Percentiles rank a stretch among this genome's conserved stretches.
phyloP scores from a whole-genome alignment of 2,113 vertebrate species.

The Columba janthina region DNA sequence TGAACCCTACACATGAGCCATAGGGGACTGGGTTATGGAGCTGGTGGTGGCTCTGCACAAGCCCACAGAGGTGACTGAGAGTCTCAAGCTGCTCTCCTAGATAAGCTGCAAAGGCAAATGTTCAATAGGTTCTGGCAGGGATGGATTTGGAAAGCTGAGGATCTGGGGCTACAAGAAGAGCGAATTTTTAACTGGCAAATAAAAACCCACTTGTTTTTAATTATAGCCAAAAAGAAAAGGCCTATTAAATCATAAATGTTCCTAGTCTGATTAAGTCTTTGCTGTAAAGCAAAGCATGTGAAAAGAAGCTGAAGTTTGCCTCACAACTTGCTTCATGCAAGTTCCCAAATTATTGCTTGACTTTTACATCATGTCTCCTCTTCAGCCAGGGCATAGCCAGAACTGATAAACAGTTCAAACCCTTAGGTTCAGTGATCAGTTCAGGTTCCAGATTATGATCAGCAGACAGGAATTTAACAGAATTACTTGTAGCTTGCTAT shows the following conservation, averaged over 20 bases:
- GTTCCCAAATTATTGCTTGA: neutral
- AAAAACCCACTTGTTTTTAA: neutral
- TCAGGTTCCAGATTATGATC: neutral
- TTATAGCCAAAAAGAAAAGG: neutral
- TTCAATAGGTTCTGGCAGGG: neutral
- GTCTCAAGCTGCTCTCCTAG: neutral
- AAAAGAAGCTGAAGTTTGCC: neutral
- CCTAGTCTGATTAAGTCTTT: neutral
- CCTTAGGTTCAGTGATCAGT: neutral
- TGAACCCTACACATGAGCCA: neutral
- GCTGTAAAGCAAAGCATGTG: neutral
- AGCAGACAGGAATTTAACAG: neutral
- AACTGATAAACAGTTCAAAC: neutral
- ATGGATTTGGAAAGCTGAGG: neutral
- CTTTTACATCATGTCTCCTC: fast-evolving
- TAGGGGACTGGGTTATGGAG: neutral
- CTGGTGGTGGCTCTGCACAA: neutral
- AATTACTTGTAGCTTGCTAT: neutral
- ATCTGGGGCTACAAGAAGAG: neutral
- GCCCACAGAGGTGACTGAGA: neutral
- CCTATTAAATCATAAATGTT: neutral
- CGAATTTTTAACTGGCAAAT: neutral
- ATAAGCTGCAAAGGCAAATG: neutral
- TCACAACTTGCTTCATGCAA: neutral
- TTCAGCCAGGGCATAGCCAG: neutral